These are phyloP conservation scores for Meloidogyne floridensis DNA, from an alignment of 1,140 invertebrate species.

Conservation along the genomic window DNA sequence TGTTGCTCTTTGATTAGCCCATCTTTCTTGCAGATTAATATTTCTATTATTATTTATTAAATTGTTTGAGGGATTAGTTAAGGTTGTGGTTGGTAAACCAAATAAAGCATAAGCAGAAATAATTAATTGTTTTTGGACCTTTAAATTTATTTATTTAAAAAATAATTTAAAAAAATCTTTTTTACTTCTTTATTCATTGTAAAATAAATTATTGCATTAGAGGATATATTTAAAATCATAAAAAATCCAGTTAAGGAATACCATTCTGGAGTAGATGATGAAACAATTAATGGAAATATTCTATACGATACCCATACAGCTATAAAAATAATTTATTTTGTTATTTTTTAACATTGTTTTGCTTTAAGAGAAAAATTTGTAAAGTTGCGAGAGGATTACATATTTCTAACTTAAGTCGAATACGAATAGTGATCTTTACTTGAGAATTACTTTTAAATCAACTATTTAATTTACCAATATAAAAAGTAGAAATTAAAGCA, in stretches of 20 bases:
- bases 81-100: neutral
- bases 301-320: neutral
- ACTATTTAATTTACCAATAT: neutral
- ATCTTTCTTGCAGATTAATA: no score
- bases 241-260: neutral
- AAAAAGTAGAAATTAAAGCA: neutral
- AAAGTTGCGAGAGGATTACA: no score
- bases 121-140: neutral
- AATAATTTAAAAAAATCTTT: neutral
- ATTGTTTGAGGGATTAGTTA: neutral
- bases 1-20: no score
- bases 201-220: neutral
- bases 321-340: neutral
- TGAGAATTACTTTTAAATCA: no score
- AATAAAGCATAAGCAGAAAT: slow-evolving; percentile 1
- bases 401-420: no score
- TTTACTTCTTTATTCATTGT: neutral
- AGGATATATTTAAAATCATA: neutral
- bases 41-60: no score
- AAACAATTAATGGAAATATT: neutral
- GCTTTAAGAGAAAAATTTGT: no score
- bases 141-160: neutral
- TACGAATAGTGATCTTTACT: no score
- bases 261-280: neutral
- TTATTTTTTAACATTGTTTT: no score